Conservation (phyloP, 2,888 invertebrate species). For the Epinotia ramella region DNA sequence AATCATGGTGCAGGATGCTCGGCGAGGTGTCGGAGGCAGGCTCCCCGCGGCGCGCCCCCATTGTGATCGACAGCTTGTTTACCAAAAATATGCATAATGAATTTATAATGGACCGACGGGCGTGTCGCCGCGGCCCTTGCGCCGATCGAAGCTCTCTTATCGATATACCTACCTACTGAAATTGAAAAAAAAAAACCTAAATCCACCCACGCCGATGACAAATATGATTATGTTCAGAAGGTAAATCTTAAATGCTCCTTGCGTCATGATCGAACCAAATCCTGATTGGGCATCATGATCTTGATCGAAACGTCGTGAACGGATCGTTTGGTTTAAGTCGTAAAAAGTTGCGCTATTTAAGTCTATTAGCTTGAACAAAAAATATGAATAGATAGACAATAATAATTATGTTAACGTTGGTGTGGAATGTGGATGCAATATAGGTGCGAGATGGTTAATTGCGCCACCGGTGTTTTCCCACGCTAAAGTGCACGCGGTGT, state of each 20-base stretch:
- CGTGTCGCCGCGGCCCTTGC: conserved; percentile 64
- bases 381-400: conserved; percentile 25
- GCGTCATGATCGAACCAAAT: conserved; percentile 18
- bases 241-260: conserved; percentile 12
- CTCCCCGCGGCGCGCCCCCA: conserved; percentile 77
- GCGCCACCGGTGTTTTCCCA: conserved; percentile 81
- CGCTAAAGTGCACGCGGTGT: conserved; percentile 81
- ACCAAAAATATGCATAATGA: conserved; percentile 86
- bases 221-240: conserved; percentile 36
- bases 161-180: conserved; percentile 52
- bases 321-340: background rate
- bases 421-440: conserved; percentile 53
- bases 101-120: conserved; percentile 80
- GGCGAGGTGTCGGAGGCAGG: conserved; percentile 75
- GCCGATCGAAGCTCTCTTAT: conserved; percentile 56
- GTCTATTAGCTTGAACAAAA: conserved; percentile 3
- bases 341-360: conserved; percentile 23
- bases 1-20: conserved; percentile 69
- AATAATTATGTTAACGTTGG: conserved; percentile 42
- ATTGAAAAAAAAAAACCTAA: conserved; percentile 38
- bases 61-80: conserved; percentile 86
- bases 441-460: conserved; percentile 74
- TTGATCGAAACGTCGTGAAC: conserved; percentile 27
- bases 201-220: conserved; percentile 46
- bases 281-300: conserved; percentile 10